Evolutionary conservation across 1,140 invertebrate genomes (phyloP), one percentile per base, ranked within the genome.

Genomic region (Condylostylus longicornis): DNA sequence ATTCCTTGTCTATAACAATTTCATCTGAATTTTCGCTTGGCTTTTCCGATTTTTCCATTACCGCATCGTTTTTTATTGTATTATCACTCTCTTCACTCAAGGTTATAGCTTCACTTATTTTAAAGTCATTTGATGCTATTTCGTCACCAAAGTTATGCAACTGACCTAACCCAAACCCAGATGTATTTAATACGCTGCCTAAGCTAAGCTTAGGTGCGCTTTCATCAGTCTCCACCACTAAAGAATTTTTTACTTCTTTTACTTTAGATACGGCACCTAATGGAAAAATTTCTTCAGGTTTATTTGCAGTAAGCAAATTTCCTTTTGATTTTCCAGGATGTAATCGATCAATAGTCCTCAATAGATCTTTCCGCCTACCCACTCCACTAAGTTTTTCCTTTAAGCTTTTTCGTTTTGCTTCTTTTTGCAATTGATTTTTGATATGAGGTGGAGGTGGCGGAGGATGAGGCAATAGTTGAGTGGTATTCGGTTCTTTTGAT

Each of bases 241-340:
- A 43, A 4, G 63, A 58, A 43, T 67, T 68, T 47, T 70, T 71
- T 6, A 51, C 19, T 47, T 75, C 70, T 49, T 72, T 67, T 39
- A 54, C 34, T 52, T 69, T 68, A 43, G 64, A 57, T 30, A 58
- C 35, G 33, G 58, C 43, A 3, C 62, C 65, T 5, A 58, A 39
- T 10, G 64, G 49, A 33, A 60, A 50, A 10, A 56, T 27, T 48
- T 72, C 70, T 43, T 70, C 69, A 14, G 52, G 42, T 45, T 68
- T 67, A 39, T 63, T 52, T 42, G 68, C 63, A 40, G 64, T 68
- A 13, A 84, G 62, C n/a, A 85, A 63, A 64, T 84, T 86, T 2
- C 82, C 80, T 63, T 85, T 85, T 44, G 79, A 77, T 63, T 86
- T 83, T 4, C 81, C 82, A 7, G 81, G 82, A 48, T 86, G 82